Evolutionary conservation across 2,888 invertebrate species (phyloP), one percentile per base, ranked within the genome.

Genomic region (Dryococelus australis): DNA sequence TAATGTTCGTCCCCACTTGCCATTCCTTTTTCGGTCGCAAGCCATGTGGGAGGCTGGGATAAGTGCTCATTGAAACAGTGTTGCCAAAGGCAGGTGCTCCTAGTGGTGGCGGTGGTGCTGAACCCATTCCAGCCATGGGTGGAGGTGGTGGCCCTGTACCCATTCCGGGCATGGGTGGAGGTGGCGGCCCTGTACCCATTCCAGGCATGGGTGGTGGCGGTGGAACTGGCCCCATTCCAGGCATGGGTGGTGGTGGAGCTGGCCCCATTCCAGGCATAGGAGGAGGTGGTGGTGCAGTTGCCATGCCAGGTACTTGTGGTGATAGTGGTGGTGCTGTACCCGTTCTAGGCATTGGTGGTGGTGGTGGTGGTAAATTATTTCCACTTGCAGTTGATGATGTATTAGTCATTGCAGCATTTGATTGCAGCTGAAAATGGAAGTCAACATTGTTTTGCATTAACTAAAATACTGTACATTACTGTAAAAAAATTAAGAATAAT

Each of bases 21-120:
- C 97, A 99, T 91, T 98, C 98, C 92, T 96, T 97, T 91, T 99
- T 99, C 0, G 98, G 97, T 91, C 98, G 97, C 89, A 99, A 93
- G 0, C 98, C 99, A 91, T 96, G 94, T 0, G 99, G 99, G 10
- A 99, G 92, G 0, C 95, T 91, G 88, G 43, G 90, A n/a, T 79
- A 43, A 35, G 80, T 51, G n/a, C n/a, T 65, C 24, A 65, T n/a
- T n/a, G 8, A 1, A n/a, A n/a, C 65, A 65, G 20, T 65, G 65
- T 65, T 65, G n/a, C 20, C 20, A 86, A 91, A 92, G 0, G 93
- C 92, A 1, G 90, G 93, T 90, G 92, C 91, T 27, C 91, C 91
- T 80, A 80, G 28, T 26, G 85, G 92, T 87, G 90, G 91, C 89
- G 90, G 90, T 86, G 91, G 91, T 85, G 91, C 93, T 0, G 93